A percentile compares a stretch with the other conserved stretches of the same genome.
Conservation (phyloP, 1,140 invertebrate species). For the Neodiprion lecontei region DNA sequence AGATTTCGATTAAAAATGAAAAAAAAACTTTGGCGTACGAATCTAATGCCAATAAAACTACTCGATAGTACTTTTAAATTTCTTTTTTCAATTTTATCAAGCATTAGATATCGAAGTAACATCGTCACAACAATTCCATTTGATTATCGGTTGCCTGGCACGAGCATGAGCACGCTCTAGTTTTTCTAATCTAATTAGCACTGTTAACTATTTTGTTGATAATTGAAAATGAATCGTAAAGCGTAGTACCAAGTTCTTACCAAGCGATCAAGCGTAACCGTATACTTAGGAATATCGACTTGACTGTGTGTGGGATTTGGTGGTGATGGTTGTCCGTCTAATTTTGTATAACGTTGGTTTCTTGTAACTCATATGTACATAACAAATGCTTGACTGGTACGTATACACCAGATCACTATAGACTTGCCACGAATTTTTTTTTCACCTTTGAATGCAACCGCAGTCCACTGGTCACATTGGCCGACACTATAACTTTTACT, state of each 20-base stretch:
- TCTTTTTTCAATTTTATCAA: too few species aligned
- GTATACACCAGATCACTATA: not conserved
- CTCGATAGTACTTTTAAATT: too few species aligned
- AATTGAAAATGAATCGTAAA: not conserved
- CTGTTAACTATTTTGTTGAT: too few species aligned
- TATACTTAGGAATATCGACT: too few species aligned
- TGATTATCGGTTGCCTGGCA: not conserved
- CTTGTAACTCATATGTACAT: not conserved
- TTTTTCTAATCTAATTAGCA: too few species aligned
- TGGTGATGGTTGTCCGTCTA: slow-evolving; percentile 5
- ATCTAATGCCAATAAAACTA: too few species aligned
- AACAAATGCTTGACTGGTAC: not conserved
- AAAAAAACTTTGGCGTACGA: too few species aligned
- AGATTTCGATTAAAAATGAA: too few species aligned
- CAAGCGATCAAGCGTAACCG: not conserved
- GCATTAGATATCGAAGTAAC: too few species aligned
- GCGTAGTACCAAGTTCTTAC: not conserved
- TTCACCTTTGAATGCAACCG: not conserved
- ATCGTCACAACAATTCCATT: not conserved
- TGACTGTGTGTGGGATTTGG: not conserved
- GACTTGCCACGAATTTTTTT: not conserved
- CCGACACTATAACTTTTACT: too few species aligned
- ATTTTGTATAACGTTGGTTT: not conserved
- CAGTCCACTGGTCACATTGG: not conserved
- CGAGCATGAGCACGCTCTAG: not conserved